phyloP scores from a whole-genome alignment of 2,113 vertebrate species.

The Apteryx owenii region DNA sequence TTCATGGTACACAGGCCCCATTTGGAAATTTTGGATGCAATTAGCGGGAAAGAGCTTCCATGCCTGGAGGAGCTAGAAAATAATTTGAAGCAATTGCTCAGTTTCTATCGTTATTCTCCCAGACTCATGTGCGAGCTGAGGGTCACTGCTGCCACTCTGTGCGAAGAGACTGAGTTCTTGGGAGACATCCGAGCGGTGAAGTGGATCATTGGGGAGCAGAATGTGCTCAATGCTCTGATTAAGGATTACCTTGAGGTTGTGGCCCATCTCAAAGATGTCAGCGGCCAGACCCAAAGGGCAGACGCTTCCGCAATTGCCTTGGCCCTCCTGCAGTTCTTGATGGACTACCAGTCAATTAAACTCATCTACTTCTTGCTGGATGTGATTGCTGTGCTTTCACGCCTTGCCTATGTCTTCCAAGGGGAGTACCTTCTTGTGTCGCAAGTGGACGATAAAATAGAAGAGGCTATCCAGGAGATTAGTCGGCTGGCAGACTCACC shows the following conservation, averaged over 20 bases:
- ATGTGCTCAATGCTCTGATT: constrained; percentile 94
- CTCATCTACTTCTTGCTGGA: constrained; percentile 96
- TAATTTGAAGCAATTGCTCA: constrained; percentile 94
- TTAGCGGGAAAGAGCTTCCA: constrained; percentile 93
- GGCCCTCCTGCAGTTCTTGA: constrained; percentile 93
- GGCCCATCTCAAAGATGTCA: constrained; percentile 92
- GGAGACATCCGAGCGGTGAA: constrained; percentile 92
- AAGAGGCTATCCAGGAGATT: constrained; percentile 93
- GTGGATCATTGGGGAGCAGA: constrained; percentile 96
- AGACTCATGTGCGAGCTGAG: constrained; percentile 92
- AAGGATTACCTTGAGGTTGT: constrained; percentile 97
- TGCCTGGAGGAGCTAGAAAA: constrained; percentile 96
- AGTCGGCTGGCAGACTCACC: constrained; percentile 90
- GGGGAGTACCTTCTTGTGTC: constrained; percentile 91
- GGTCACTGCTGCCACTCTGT: constrained; percentile 88
- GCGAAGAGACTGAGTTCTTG: constrained; percentile 93
- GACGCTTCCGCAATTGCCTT: constrained; percentile 93
- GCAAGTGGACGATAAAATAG: constrained; percentile 90
- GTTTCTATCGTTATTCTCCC: constrained; percentile 95
- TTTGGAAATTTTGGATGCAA: constrained; percentile 91
- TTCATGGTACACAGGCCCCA: constrained; percentile 95
- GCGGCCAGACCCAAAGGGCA: constrained; percentile 90
- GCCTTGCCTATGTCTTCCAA: constrained; percentile 92
- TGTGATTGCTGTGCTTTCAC: constrained; percentile 90
- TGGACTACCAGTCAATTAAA: constrained; percentile 96